Percentiles rank a stretch among this genome's conserved stretches.
These are phyloP conservation scores for Aleiodes leptofemur DNA, from an alignment of 2,888 invertebrate species.

Conservation along the genomic window DNA sequence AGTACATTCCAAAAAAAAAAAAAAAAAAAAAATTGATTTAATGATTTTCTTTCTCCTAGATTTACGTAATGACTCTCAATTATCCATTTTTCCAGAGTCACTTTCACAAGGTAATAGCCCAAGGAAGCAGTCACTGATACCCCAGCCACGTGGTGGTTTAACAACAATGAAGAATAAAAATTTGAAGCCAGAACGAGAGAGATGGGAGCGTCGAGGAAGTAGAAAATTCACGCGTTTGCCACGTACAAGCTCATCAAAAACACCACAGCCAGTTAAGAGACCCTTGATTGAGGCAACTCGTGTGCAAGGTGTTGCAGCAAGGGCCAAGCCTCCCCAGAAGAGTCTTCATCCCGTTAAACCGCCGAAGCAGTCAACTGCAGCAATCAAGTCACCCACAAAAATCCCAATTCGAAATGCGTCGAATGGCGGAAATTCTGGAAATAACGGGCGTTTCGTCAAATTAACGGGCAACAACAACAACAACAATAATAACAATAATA, in stretches of 20 bases:
- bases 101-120: slow-evolving; percentile 71
- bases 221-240: slow-evolving; percentile 37
- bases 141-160: slow-evolving; percentile 61
- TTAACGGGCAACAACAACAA: slow-evolving; percentile 29
- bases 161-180: slow-evolving; percentile 18
- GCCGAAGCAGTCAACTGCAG: neutral
- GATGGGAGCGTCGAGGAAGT: slow-evolving; percentile 43
- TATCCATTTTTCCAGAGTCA: slow-evolving; percentile 60
- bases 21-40: neutral
- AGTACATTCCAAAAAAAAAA: neutral
- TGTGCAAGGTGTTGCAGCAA: neutral
- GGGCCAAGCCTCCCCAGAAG: neutral
- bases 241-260: slow-evolving; percentile 40
- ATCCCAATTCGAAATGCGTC: slow-evolving; percentile 62
- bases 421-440: neutral
- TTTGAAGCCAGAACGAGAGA: slow-evolving; percentile 29
- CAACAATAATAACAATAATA: slow-evolving; percentile 36
- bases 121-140: slow-evolving; percentile 69
- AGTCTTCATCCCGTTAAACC: neutral
- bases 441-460: slow-evolving; percentile 40
- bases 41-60: slow-evolving; percentile 1
- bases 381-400: slow-evolving; percentile 67
- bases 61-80: slow-evolving; percentile 33
- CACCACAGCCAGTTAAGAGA: slow-evolving; percentile 15
- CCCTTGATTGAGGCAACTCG: slow-evolving; percentile 18